Conservation (phyloP, 2,797 vertebrate species). For the Phrynocephalus guinanensis region DNA sequence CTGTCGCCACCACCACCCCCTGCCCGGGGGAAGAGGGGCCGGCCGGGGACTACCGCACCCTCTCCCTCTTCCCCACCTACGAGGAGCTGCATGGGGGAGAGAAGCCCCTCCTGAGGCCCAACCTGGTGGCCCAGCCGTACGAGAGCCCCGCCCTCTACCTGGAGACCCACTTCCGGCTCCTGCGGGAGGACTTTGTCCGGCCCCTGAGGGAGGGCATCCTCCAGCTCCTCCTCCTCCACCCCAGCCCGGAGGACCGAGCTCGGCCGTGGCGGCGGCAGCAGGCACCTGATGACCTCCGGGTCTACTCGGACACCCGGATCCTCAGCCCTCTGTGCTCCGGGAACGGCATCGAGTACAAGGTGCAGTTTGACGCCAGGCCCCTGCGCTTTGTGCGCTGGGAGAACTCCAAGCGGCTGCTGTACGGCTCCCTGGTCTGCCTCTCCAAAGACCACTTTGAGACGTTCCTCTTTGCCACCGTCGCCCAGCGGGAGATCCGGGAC, state of each 20-base stretch:
- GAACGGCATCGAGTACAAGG: conserved; percentile 84
- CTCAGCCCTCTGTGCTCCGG: conserved; percentile 82
- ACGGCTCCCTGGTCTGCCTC: conserved; percentile 92
- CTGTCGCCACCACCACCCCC: too few relatives aligned
- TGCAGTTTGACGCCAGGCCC: conserved; percentile 86
- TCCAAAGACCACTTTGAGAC: conserved; percentile 91
- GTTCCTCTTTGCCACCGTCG: conserved; percentile 91
- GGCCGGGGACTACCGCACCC: conserved; percentile 74
- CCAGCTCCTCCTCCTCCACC: conserved; percentile 77
- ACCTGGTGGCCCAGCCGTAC: conserved; percentile 83
- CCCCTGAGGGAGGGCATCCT: conserved; percentile 91
- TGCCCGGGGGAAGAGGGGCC: conserved; percentile 60
- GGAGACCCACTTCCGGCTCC: conserved; percentile 92
- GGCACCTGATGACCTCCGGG: conserved; percentile 86
- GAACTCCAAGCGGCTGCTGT: conserved; percentile 92
- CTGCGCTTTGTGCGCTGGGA: conserved; percentile 90
- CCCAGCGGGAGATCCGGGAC: conserved; percentile 80
- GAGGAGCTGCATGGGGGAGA: conserved; percentile 84
- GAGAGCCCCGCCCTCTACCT: conserved; percentile 85
- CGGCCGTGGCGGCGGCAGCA: too few relatives aligned
- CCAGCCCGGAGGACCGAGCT: too few relatives aligned
- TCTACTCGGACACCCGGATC: conserved; percentile 86
- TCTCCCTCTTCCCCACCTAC: conserved; percentile 87
- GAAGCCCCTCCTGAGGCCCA: conserved; percentile 88
- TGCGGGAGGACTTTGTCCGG: conserved; percentile 93